Conservation (phyloP, 2,797 vertebrate species). For the Chaetodon trifasciatus region DNA sequence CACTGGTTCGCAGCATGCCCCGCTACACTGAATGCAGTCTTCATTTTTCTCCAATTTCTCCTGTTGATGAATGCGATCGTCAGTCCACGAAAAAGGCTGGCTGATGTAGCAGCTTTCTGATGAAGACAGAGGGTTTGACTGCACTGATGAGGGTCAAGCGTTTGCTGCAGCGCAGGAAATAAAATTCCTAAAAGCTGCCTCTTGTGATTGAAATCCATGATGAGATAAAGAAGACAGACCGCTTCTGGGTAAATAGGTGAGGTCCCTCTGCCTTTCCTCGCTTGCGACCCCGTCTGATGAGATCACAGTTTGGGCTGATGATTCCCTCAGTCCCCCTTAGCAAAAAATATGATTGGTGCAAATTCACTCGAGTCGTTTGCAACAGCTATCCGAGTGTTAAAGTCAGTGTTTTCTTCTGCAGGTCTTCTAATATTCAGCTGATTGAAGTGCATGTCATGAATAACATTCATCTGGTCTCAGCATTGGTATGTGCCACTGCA, state of each 20-base stretch:
- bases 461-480: conserved; percentile 26
- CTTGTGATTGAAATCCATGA: conserved; percentile 81
- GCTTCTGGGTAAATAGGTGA: conserved; percentile 71
- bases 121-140: conserved; percentile 66
- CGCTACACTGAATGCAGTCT: conserved; percentile 18
- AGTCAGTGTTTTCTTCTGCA: conserved; percentile 35
- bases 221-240: conserved; percentile 71
- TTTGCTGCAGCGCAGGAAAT: conserved; percentile 51
- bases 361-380: conserved; percentile 58
- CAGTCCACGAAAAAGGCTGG: conserved; percentile 6
- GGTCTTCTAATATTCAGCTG: conserved; percentile 25
- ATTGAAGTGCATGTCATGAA: conserved; percentile 29
- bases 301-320: conserved; percentile 74
- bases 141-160: conserved; percentile 80
- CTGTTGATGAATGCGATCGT: conserved; percentile 62
- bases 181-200: conserved; percentile 66
- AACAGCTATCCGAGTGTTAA: conserved; percentile 22
- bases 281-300: conserved; percentile 77
- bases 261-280: conserved; percentile 54
- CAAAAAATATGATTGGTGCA: conserved; percentile 58
- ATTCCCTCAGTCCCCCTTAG: conserved; percentile 52
- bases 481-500: conserved; percentile 18
- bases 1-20: conserved; percentile 34
- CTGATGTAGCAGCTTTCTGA: conserved; percentile 54
- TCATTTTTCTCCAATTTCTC: conserved; percentile 12